Percentiles rank a stretch among this genome's conserved stretches.
phyloP scores from a whole-genome alignment of 2,113 vertebrate genomes.

The Ornithorhynchus anatinus region DNA sequence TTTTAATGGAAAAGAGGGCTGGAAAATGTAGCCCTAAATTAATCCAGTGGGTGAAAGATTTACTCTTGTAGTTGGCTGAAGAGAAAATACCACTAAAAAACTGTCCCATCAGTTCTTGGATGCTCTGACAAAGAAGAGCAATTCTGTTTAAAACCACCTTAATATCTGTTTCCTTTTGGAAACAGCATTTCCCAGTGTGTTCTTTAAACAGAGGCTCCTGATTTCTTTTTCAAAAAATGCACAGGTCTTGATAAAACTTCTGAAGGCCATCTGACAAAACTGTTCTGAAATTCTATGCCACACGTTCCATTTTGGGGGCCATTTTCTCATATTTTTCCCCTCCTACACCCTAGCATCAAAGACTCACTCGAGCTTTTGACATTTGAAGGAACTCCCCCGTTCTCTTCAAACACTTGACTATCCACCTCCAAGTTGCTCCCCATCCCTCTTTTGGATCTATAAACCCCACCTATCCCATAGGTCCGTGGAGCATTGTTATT shows the following conservation, averaged over 20 bases:
- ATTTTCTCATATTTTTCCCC: not conserved
- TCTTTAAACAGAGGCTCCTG: conserved; percentile 16
- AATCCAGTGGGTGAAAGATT: no score
- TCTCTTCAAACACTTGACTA: not conserved
- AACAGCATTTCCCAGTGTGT: not conserved
- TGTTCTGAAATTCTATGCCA: not conserved
- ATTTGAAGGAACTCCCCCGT: not conserved
- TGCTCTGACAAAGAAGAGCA: no score
- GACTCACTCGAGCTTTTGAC: not conserved
- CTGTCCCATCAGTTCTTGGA: no score
- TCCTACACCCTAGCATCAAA: not conserved
- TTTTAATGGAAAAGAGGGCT: no score
- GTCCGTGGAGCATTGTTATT: conserved; percentile 48
- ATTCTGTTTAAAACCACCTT: no score
- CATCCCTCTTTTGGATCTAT: not conserved
- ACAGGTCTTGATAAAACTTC: conserved; percentile 22
- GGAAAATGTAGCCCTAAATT: no score
- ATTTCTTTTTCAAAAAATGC: conserved; percentile 37
- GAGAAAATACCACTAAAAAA: no score
- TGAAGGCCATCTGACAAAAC: conserved; percentile 22
- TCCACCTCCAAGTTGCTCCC: not conserved
- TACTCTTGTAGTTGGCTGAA: no score
- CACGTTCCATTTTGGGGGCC: not conserved
- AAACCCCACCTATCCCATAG: conserved; percentile 52
- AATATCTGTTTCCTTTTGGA: conserved; percentile 2